phyloP scores from a whole-genome alignment of 2,113 vertebrate species.

The Xiphophorus maculatus region DNA sequence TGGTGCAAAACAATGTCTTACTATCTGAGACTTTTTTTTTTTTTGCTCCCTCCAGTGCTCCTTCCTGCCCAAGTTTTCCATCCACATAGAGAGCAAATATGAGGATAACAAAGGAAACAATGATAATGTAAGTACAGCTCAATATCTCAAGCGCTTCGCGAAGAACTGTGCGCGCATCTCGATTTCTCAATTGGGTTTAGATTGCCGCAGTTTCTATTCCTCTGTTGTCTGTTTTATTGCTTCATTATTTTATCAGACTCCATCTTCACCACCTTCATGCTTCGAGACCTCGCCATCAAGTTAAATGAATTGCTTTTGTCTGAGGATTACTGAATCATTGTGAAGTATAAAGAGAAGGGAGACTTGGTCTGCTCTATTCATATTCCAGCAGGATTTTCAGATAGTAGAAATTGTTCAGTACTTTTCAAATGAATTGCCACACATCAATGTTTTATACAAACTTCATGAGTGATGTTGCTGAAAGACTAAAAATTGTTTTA shows the following conservation, averaged over 20 bases:
- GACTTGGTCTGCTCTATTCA: background rate
- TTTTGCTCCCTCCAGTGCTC: slow-evolving; percentile 65
- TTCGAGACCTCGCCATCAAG: slow-evolving; percentile 1
- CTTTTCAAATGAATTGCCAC: background rate
- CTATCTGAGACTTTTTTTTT: background rate
- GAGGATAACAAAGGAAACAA: slow-evolving; percentile 78
- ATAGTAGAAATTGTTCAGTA: background rate
- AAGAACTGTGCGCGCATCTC: background rate
- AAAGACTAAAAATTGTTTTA: background rate
- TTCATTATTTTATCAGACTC: background rate
- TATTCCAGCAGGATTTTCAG: slow-evolving; percentile 1
- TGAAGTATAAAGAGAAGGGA: background rate
- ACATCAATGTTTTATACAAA: background rate
- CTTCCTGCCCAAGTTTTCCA: slow-evolving; percentile 78
- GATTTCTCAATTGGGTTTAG: background rate
- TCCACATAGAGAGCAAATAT: slow-evolving; percentile 78
- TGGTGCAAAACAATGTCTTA: background rate
- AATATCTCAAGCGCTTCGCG: background rate
- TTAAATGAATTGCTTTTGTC: background rate
- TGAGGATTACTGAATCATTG: background rate
- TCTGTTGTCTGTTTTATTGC: slow-evolving; percentile 1
- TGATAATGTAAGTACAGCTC: slow-evolving; percentile 66
- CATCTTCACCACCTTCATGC: background rate
- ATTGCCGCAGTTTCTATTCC: background rate
- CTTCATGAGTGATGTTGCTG: background rate